Percentiles rank a stretch among this genome's conserved stretches.
These are phyloP conservation scores for Bubo bubo DNA, from an alignment of 2,113 vertebrate genomes.

Conservation along the genomic window DNA sequence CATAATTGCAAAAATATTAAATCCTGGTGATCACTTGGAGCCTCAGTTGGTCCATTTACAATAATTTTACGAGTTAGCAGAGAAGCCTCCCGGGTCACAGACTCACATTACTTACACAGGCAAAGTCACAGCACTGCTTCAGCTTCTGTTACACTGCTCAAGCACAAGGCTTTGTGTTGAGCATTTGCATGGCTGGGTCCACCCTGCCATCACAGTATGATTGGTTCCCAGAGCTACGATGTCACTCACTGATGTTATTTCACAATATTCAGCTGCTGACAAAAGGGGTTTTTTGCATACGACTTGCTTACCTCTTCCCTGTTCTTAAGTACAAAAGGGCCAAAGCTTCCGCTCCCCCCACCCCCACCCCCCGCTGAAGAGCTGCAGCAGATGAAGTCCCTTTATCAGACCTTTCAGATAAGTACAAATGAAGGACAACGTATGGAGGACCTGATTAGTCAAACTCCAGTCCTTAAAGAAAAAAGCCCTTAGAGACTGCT, in stretches of 20 bases:
- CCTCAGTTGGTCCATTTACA: background rate
- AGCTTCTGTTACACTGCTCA: background rate
- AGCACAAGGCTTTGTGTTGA: background rate
- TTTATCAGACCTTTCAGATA: background rate
- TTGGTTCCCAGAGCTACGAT: background rate
- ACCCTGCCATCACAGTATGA: rapidly evolving
- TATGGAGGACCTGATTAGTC: background rate
- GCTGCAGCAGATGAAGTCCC: background rate
- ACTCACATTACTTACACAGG: background rate
- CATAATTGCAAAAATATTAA: background rate
- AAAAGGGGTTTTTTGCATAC: background rate
- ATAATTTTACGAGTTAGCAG: background rate
- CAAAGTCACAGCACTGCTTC: background rate
- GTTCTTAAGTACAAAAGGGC: background rate
- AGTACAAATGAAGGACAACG: background rate
- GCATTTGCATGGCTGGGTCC: background rate
- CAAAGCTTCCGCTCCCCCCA: background rate
- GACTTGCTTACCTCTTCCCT: background rate
- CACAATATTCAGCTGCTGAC: background rate
- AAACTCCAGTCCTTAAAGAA: background rate
- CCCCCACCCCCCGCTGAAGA: background rate
- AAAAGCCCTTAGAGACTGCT: background rate
- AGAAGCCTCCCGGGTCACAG: background rate
- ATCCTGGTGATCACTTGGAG: background rate
- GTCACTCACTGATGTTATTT: background rate